Conservation (phyloP, 1,140 invertebrate species). For the Dreissena rostriformis region DNA sequence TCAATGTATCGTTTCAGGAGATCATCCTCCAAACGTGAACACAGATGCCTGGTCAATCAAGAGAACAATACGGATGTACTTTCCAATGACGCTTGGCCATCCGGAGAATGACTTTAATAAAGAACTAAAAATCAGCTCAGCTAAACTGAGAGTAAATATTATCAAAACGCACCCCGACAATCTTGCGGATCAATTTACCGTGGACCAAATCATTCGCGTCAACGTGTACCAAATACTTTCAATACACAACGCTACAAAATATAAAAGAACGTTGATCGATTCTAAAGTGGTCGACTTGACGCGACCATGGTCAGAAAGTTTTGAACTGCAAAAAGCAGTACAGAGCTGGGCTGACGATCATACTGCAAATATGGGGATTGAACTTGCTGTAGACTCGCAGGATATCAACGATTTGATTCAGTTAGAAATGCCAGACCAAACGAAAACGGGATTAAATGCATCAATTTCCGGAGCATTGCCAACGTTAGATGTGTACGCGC, state of each 20-base stretch:
- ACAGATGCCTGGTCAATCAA: conserved; percentile 9
- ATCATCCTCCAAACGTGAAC: conserved; percentile 1
- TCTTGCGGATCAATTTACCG: conserved; percentile 43
- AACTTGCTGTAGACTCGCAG: conserved; percentile 53
- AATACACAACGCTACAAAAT: conserved; percentile 28
- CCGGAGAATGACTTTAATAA: conserved; percentile 18
- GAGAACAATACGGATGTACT: conserved; percentile 25
- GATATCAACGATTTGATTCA: conserved; percentile 49
- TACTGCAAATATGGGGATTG: conserved; percentile 55
- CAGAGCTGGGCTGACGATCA: conserved; percentile 54
- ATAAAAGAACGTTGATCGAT: conserved; percentile 47
- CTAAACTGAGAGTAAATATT: conserved; percentile 32
- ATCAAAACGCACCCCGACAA: conserved; percentile 30
- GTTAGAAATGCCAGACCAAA: conserved; percentile 8
- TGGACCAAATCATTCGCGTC: conserved; percentile 44
- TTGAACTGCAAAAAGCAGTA: conserved; percentile 53
- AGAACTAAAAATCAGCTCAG: conserved; percentile 44
- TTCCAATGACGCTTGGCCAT: conserved; percentile 16
- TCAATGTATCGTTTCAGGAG: conserved; percentile 39
- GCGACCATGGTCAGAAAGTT: conserved; percentile 34
- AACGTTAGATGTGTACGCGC: conserved; percentile 47
- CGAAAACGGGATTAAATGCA: background rate
- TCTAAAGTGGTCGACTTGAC: conserved; percentile 30
- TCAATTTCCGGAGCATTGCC: conserved; percentile 21
- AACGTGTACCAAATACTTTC: conserved; percentile 46